Percentiles rank a stretch among this genome's conserved stretches.
Conservation (phyloP, 1,140 invertebrate genomes). For the Contarinia nasturtii region DNA sequence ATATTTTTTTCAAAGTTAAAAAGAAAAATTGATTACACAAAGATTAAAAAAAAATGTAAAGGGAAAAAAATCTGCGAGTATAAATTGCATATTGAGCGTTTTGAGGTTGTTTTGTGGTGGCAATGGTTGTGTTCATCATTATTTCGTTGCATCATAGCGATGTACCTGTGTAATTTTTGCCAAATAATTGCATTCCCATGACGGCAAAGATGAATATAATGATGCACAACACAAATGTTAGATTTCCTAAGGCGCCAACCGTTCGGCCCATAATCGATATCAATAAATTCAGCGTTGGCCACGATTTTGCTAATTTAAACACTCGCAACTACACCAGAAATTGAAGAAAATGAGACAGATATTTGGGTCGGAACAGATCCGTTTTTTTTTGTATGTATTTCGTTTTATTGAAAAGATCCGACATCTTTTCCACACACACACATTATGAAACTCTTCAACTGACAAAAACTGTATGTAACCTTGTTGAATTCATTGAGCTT, state of each 20-base stretch:
- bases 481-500: too few relatives aligned
- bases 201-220: constrained; percentile 99
- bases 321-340: constrained; percentile 70
- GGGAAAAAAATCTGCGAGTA: neutral
- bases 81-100: constrained; percentile 6
- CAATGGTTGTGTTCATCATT: constrained; percentile 1
- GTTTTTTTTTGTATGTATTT: too few relatives aligned
- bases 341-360: too few relatives aligned
- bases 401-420: too few relatives aligned
- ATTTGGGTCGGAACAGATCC: too few relatives aligned
- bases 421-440: too few relatives aligned
- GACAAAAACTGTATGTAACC: too few relatives aligned
- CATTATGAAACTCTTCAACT: too few relatives aligned
- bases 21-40: constrained; percentile 6
- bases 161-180: constrained; percentile 73
- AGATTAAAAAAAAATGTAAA: neutral
- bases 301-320: constrained; percentile 98
- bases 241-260: constrained; percentile 91
- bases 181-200: constrained; percentile 97
- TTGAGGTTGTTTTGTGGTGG: constrained; percentile 1
- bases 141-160: neutral
- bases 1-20: neutral
- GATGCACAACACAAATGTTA: constrained; percentile 93
- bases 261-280: constrained; percentile 98
- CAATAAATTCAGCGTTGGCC: constrained; percentile 94